Evolutionary conservation across 1,140 invertebrate species (phyloP).

Genomic region (Lithobius niger): DNA sequence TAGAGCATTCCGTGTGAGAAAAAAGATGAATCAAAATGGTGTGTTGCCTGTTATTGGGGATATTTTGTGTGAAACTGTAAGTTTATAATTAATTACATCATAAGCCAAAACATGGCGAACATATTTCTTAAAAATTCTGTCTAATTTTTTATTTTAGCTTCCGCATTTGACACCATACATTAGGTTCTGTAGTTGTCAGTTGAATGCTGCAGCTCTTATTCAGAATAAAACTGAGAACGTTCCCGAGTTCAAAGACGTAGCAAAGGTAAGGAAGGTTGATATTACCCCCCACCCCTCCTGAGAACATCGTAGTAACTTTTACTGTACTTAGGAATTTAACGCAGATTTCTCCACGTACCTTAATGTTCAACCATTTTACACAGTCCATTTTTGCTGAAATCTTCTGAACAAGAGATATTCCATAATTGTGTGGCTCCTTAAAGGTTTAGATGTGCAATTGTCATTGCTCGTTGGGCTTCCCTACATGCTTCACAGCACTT

Average conservation of each 20-base stretch:
- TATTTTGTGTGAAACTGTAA: constrained; percentile 62
- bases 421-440: constrained; percentile 2
- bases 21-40: constrained; percentile 46
- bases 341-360: neutral
- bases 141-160: constrained; percentile 44
- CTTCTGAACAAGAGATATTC: neutral
- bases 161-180: constrained; percentile 62
- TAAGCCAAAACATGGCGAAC: too few species aligned
- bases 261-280: constrained; percentile 27
- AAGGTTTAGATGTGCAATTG: too few species aligned
- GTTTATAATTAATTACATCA: too few species aligned
- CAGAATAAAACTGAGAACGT: constrained; percentile 50
- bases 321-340: constrained; percentile 12
- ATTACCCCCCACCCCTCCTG: too few species aligned
- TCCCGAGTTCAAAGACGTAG: constrained; percentile 30
- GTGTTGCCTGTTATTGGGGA: constrained; percentile 56
- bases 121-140: too few species aligned
- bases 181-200: constrained; percentile 65
- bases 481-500: too few species aligned
- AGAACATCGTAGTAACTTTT: too few species aligned
- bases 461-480: too few species aligned
- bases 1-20: constrained; percentile 47
- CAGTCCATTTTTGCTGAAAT: too few species aligned
- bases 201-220: constrained; percentile 53
- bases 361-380: too few species aligned